These are phyloP conservation scores for Vulpes ferrilata DNA, from an alignment of 2,113 vertebrate genomes.

Conservation along the genomic window DNA sequence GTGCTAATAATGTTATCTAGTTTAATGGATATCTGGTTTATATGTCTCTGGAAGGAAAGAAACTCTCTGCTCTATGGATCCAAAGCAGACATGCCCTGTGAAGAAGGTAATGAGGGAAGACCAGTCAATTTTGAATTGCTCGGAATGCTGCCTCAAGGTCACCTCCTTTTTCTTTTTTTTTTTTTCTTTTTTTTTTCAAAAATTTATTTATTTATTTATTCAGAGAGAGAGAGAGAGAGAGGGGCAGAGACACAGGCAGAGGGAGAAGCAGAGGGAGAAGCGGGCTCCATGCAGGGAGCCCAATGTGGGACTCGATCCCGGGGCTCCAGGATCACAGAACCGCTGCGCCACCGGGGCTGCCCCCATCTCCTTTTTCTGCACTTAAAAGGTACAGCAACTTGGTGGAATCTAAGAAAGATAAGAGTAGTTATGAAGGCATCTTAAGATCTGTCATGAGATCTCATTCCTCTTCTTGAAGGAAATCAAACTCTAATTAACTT, in stretches of 20 bases:
- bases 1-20: not conserved
- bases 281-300: too few species aligned
- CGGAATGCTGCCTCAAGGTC: not conserved
- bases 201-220: too few species aligned
- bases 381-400: conserved; percentile 21
- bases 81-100: not conserved
- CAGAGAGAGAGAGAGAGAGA: too few species aligned
- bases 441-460: not conserved
- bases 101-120: conserved; percentile 32
- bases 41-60: not conserved
- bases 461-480: not conserved
- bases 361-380: conserved; percentile 11
- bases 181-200: not conserved
- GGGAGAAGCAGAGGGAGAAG: too few species aligned
- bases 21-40: conserved; percentile 42
- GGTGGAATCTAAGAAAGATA: not conserved
- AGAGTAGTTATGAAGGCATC: not conserved
- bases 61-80: not conserved
- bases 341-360: too few species aligned
- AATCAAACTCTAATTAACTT: not conserved
- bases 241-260: too few species aligned
- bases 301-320: too few species aligned
- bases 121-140: not conserved
- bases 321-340: too few species aligned
- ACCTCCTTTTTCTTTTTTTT: conserved; percentile 44